Evolutionary conservation across 1,140 invertebrate species (phyloP), one percentile per base, ranked within the genome.

Genomic region (Pseudoatta argentina): DNA sequence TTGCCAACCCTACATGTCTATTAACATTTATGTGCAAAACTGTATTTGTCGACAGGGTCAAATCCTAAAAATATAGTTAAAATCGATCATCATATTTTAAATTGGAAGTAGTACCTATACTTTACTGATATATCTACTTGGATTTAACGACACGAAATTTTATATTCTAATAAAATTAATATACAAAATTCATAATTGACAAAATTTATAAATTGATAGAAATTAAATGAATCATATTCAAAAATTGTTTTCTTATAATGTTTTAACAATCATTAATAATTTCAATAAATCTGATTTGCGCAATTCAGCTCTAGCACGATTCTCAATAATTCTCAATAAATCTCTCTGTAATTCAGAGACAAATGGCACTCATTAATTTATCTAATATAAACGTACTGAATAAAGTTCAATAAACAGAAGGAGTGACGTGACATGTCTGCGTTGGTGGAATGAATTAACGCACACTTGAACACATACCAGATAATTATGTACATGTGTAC

Each of bases 31-130:
- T 4, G 67, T 67, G 18, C 14, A 67, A 12, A 55, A 34, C 4
- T 18, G 3, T 66, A 53, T 7, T 53, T 3, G n/a, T 34, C n/a
- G 2, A 66, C 18, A 57, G 7, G 73, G 34, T 78, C 44, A 66
- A 51, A 53, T 66, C 27, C 18, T 66, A 79, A 79, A 79, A 79
- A 66, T 67, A 53, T 4, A 24, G 7, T 4, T 67, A 24, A 53
- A 67, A 79, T 79, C 76, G 14, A 67, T 78, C 7, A 67, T 18
- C 1, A 10, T 6, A 14, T 78, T 78, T 78, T 67, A 67, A 79
- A 51, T 51, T 1, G n/a, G 27, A 51, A 27, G 6, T 66, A 8
- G 1, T 44, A 39, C 6, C 7, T 14, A 51, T 66, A 51, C 55
- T 67, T 79, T 8, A 51, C 1, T 21, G 53, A 14, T 39, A 39